These are phyloP conservation scores for Cataglyphis altisquamis DNA, from an alignment of 2,888 invertebrate genomes.

Conservation along the genomic window DNA sequence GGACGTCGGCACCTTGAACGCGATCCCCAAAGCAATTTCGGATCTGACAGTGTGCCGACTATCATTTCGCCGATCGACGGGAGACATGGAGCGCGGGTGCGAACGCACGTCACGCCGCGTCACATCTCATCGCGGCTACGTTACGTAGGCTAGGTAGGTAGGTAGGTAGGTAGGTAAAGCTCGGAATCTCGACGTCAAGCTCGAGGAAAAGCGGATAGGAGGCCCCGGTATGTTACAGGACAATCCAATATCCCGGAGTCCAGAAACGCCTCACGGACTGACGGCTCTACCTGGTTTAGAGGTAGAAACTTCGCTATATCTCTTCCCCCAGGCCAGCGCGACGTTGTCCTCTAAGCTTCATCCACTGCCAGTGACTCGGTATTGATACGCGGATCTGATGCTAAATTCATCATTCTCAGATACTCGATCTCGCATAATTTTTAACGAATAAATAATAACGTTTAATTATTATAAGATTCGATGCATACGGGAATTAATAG, in stretches of 20 bases:
- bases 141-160: conserved; percentile 27
- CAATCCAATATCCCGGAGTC: conserved; percentile 76
- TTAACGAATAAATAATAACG: neutral
- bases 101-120: conserved; percentile 65
- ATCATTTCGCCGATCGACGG: conserved; percentile 55
- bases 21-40: conserved; percentile 74
- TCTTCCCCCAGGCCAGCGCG: conserved; percentile 27
- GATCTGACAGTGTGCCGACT: conserved; percentile 70
- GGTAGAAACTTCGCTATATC: conserved; percentile 13
- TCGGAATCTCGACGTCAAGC: conserved; percentile 59
- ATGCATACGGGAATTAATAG: neutral
- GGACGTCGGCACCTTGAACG: conserved; percentile 64
- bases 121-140: conserved; percentile 60
- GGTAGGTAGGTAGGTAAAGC: conserved; percentile 58
- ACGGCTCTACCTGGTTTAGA: conserved; percentile 61
- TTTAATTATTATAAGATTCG: neutral
- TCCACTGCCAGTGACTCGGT: conserved; percentile 58
- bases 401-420: neutral
- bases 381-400: conserved; percentile 57
- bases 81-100: conserved; percentile 51
- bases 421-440: neutral
- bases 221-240: conserved; percentile 72
- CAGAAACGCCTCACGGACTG: conserved; percentile 65
- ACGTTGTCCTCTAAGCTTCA: conserved; percentile 64
- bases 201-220: conserved; percentile 57